A percentile compares a stretch with the other conserved stretches of the same genome.
phyloP scores from a whole-genome alignment of 2,113 vertebrate genomes.

The Upupa epops region DNA sequence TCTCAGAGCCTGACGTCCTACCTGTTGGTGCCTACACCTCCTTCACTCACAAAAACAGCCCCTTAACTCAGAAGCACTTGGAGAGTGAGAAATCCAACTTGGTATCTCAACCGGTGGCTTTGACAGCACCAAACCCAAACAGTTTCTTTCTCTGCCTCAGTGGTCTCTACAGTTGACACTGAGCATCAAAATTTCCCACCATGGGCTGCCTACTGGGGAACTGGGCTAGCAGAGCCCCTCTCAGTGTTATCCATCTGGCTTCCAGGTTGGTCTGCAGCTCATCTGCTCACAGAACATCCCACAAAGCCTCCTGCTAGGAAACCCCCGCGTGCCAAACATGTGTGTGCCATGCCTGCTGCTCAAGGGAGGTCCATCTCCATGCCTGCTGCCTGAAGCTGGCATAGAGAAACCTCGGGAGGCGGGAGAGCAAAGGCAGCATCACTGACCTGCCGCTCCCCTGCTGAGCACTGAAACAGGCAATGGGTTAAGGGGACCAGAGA shows the following conservation, averaged over 20 bases:
- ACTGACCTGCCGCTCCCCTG: not conserved
- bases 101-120: not conserved
- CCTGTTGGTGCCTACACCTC: not conserved
- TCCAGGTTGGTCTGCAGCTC: not conserved
- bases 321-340: fast-evolving
- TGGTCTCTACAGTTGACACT: not conserved
- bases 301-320: not conserved
- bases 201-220: not conserved
- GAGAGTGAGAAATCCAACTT: not conserved
- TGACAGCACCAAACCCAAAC: not conserved
- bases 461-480: not conserved
- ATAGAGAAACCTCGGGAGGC: not conserved
- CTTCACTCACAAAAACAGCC: not conserved
- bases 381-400: not conserved
- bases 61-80: not conserved
- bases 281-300: not conserved
- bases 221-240: not conserved
- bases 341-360: not conserved
- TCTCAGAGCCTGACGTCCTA: not conserved
- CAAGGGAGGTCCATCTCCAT: not conserved
- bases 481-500: fast-evolving
- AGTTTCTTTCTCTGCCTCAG: not conserved
- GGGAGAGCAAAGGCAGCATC: not conserved
- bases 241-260: not conserved
- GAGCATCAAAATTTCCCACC: not conserved